These are phyloP conservation scores for Zosterops lateralis DNA, from an alignment of 2,113 vertebrate species.

Conservation along the genomic window DNA sequence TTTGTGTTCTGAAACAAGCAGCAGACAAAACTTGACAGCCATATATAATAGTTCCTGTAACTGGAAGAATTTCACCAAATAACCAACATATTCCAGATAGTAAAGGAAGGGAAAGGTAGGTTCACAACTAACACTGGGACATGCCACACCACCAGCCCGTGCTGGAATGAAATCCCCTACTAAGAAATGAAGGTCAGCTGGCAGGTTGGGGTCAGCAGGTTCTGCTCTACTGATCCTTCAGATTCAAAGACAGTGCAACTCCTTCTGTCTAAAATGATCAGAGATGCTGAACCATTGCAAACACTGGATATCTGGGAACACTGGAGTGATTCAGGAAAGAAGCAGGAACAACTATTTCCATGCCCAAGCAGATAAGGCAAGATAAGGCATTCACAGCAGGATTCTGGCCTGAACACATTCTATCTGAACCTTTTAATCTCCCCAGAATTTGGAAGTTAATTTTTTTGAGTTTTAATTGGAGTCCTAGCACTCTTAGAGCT, in stretches of 20 bases:
- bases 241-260: neutral
- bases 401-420: neutral
- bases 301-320: neutral
- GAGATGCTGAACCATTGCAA: neutral
- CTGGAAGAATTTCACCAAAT: neutral
- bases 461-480: neutral
- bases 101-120: neutral
- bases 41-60: neutral
- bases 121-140: neutral
- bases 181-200: neutral
- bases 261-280: neutral
- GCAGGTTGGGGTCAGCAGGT: neutral
- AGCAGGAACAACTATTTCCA: neutral
- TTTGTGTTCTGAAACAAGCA: neutral
- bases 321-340: neutral
- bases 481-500: neutral
- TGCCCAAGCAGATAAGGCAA: neutral
- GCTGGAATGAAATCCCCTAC: neutral
- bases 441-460: neutral
- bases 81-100: neutral
- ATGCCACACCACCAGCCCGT: neutral
- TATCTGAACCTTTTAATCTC: neutral
- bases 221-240: neutral
- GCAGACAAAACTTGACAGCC: neutral
- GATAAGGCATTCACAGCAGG: neutral